These are phyloP conservation scores for Parthenolecanium corni DNA, from an alignment of 2,888 invertebrate genomes.

Conservation along the genomic window DNA sequence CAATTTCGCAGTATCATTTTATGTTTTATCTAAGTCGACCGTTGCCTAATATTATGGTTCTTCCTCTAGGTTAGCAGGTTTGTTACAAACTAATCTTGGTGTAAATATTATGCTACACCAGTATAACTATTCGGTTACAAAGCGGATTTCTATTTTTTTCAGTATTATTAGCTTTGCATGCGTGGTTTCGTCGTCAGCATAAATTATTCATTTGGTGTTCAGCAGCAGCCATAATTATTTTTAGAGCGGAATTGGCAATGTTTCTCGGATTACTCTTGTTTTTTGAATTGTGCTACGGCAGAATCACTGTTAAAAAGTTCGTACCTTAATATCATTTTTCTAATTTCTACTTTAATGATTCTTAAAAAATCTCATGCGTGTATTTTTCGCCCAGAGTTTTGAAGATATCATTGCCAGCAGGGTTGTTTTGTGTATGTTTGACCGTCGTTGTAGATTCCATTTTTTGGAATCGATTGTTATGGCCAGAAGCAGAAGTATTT, in stretches of 20 bases:
- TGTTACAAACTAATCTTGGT: not conserved
- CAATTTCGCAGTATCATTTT: conserved; percentile 91
- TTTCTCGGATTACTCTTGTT: conserved; percentile 75
- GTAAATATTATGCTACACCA: not conserved
- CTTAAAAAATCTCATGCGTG: not conserved
- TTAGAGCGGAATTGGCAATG: conserved; percentile 77
- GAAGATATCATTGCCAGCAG: conserved; percentile 60
- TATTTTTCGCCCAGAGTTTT: conserved; percentile 36
- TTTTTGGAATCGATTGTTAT: conserved; percentile 79
- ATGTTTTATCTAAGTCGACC: conserved; percentile 92
- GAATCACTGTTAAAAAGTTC: conserved; percentile 43
- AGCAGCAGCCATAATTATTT: conserved; percentile 79
- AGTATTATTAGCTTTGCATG: conserved; percentile 76
- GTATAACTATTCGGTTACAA: no score
- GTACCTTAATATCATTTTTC: no score
- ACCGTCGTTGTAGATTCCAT: conserved; percentile 78
- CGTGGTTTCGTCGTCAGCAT: conserved; percentile 68
- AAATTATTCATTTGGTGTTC: conserved; percentile 66
- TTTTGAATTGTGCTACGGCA: conserved; percentile 60
- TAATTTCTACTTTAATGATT: no score
- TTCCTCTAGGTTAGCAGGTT: conserved; percentile 65
- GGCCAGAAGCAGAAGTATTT: conserved; percentile 97
- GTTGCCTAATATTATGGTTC: conserved; percentile 86
- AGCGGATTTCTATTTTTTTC: conserved; percentile 37
- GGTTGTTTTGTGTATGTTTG: conserved; percentile 51